Conservation (phyloP, 2,888 invertebrate species). For the Acanthosoma haemorrhoidale region DNA sequence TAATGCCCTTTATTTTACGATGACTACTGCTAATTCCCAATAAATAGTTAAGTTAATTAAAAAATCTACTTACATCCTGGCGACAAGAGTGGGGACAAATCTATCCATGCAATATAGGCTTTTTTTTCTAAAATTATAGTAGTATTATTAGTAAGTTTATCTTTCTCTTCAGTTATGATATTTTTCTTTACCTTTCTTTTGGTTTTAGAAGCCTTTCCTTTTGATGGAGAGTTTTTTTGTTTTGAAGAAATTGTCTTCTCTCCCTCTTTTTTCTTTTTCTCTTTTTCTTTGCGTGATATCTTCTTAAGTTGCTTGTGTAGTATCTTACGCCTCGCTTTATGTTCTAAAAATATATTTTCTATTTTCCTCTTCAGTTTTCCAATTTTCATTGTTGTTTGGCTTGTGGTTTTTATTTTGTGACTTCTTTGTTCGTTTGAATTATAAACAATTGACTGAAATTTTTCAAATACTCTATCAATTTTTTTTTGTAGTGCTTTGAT, state of each 20-base stretch:
- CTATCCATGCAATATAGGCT: constrained; percentile 30
- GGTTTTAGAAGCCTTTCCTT: too few relatives aligned
- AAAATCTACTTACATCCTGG: constrained; percentile 34
- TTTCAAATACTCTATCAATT: background rate
- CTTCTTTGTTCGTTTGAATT: background rate
- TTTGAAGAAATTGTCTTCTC: background rate
- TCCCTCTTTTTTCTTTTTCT: background rate
- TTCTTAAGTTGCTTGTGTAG: background rate
- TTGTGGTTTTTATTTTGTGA: background rate
- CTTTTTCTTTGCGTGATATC: background rate
- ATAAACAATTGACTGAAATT: background rate
- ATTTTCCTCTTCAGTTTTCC: background rate
- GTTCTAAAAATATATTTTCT: background rate
- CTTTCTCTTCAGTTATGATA: background rate
- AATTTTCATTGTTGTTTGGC: background rate
- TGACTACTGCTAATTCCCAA: too few relatives aligned
- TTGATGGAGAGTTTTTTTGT: background rate
- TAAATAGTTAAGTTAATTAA: too few relatives aligned
- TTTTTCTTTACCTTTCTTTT: background rate
- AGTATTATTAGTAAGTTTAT: background rate
- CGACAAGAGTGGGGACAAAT: constrained; percentile 35
- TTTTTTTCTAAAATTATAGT: background rate
- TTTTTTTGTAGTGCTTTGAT: background rate
- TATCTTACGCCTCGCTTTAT: background rate
- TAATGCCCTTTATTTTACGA: too few relatives aligned